A percentile compares a stretch with the other conserved stretches of the same genome.
phyloP scores from a whole-genome alignment of 92 coral and sea anemone species.

The Desmophyllum pertusum region DNA sequence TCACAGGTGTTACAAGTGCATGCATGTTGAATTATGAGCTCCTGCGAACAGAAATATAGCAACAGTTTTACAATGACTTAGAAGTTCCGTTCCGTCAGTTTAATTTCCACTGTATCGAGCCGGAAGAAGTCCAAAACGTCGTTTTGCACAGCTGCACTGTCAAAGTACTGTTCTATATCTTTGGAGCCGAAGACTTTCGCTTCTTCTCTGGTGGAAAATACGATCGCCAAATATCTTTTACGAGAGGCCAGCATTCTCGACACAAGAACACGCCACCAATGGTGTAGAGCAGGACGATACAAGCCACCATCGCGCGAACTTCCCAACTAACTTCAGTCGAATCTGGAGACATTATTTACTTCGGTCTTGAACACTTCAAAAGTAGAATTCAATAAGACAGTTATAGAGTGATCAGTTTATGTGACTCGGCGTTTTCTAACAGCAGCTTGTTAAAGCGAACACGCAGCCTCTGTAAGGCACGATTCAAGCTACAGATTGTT shows the following conservation, averaged over 20 bases:
- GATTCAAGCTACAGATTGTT: neutral
- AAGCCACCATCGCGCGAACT: neutral
- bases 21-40: no score
- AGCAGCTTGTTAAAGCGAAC: no score
- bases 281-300: slow-evolving; percentile 12
- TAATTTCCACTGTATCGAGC: neutral
- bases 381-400: neutral
- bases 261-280: slow-evolving; percentile 19
- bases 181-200: neutral
- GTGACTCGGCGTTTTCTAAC: no score
- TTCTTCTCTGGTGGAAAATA: slow-evolving; percentile 24
- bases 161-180: neutral
- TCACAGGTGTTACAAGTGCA: neutral
- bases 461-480: no score
- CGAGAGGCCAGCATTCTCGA: slow-evolving; percentile 23
- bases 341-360: neutral
- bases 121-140: neutral
- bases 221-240: slow-evolving; percentile 34
- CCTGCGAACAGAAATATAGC: no score
- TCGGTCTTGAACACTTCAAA: neutral
- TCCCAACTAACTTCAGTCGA: slow-evolving; percentile 1
- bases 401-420: no score
- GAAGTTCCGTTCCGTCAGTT: neutral
- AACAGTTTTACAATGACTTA: neutral
- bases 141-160: neutral